These are phyloP conservation scores for Dorcus parallelipipedus DNA, from an alignment of 2,888 invertebrate genomes.

Conservation along the genomic window DNA sequence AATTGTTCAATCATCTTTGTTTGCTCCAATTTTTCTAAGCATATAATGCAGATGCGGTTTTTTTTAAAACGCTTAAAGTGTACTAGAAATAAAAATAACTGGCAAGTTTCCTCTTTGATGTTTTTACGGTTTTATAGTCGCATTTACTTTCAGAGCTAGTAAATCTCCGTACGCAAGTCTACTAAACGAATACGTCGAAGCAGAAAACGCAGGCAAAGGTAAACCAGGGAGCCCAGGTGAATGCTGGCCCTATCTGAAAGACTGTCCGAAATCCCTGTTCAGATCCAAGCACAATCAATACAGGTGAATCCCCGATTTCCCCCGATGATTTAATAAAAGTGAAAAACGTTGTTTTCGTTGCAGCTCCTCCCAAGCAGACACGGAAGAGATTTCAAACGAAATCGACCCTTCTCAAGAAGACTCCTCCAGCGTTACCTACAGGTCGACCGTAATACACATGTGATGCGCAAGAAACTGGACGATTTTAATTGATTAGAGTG, in stretches of 20 bases:
- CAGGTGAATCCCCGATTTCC: conserved; percentile 40
- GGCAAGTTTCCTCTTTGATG: too few species aligned
- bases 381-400: conserved; percentile 18
- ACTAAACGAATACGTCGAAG: conserved; percentile 73
- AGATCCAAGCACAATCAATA: conserved; percentile 55
- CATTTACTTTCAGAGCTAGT: conserved; percentile 60
- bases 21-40: too few species aligned
- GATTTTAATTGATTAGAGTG: background rate
- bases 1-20: too few species aligned
- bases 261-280: conserved; percentile 80
- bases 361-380: conserved; percentile 21
- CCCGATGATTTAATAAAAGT: background rate
- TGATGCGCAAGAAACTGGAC: conserved; percentile 5
- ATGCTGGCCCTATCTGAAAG: conserved; percentile 81
- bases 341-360: background rate
- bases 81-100: too few species aligned
- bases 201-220: conserved; percentile 72
- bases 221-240: conserved; percentile 59
- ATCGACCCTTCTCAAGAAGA: conserved; percentile 11
- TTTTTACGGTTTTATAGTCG: too few species aligned
- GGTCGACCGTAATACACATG: conserved; percentile 23
- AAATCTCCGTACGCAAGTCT: conserved; percentile 75
- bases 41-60: too few species aligned
- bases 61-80: too few species aligned
- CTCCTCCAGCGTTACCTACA: conserved; percentile 37